These are phyloP conservation scores for Lordiphosa andalusiaca DNA, from an alignment of 2,888 invertebrate species.

Conservation along the genomic window DNA sequence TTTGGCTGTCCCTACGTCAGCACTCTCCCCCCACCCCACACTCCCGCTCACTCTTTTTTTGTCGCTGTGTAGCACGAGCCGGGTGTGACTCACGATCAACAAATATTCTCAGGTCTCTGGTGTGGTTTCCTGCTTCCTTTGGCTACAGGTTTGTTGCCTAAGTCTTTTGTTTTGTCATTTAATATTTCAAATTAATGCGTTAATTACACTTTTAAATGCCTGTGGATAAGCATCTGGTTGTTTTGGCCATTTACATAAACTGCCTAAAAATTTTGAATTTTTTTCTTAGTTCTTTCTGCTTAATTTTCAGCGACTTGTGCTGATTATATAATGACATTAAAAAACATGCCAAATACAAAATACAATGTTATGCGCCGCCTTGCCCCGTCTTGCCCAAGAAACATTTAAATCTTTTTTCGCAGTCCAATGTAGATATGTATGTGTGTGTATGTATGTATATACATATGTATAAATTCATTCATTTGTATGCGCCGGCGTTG, in stretches of 20 bases:
- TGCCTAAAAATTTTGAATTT: constrained; percentile 4
- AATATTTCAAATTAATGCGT: constrained; percentile 64
- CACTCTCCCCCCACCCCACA: too few relatives aligned
- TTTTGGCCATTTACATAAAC: constrained; percentile 25
- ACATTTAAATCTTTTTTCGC: constrained; percentile 57
- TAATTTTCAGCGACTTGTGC: constrained; percentile 66
- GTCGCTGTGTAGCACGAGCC: constrained; percentile 49
- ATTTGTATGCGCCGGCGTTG: constrained; percentile 48
- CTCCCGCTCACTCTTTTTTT: too few relatives aligned
- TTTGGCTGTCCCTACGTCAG: constrained; percentile 2
- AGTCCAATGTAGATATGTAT: constrained; percentile 22
- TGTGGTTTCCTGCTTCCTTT: constrained; percentile 68
- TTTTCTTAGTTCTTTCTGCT: constrained; percentile 47
- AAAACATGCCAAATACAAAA: constrained; percentile 58
- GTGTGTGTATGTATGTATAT: too few relatives aligned
- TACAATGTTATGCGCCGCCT: constrained; percentile 6
- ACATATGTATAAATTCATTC: constrained; percentile 25
- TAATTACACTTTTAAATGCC: constrained; percentile 73
- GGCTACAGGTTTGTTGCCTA: constrained; percentile 62
- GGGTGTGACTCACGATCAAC: constrained; percentile 48
- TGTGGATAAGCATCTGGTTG: constrained; percentile 61
- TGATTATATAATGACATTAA: constrained; percentile 71
- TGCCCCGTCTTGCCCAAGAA: constrained; percentile 30
- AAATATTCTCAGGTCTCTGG: constrained; percentile 62
- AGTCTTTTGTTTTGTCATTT: constrained; percentile 69